Evolutionary conservation across 2,888 invertebrate genomes (phyloP).

Genomic region (Stenoptilia bipunctidactyla): DNA sequence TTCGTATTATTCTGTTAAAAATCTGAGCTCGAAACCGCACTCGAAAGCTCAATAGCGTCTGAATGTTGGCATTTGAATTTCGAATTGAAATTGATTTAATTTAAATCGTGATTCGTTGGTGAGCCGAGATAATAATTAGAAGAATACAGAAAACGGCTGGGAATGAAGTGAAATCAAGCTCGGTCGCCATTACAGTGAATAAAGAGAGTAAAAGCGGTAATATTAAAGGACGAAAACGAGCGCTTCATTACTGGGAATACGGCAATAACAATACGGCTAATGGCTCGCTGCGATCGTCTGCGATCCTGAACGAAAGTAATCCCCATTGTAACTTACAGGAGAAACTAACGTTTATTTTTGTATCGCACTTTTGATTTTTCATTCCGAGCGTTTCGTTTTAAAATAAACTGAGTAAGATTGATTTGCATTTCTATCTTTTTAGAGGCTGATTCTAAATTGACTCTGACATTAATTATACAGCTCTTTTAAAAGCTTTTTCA

Average conservation of each 20-base stretch:
- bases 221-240: conserved; percentile 64
- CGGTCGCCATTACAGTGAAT: conserved; percentile 43
- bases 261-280: conserved; percentile 68
- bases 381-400: too few relatives aligned
- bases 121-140: conserved; percentile 32
- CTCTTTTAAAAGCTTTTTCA: too few relatives aligned
- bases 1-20: conserved; percentile 32
- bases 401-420: too few relatives aligned
- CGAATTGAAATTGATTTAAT: conserved; percentile 21
- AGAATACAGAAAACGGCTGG: conserved; percentile 31
- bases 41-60: conserved; percentile 39
- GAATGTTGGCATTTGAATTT: conserved; percentile 6
- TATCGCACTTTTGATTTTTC: not conserved
- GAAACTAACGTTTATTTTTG: not conserved
- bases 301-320: conserved; percentile 48
- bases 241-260: conserved; percentile 63
- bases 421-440: too few relatives aligned
- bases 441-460: too few relatives aligned
- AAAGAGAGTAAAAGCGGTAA: conserved; percentile 49
- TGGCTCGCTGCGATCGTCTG: conserved; percentile 53
- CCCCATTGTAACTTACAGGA: conserved; percentile 28
- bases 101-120: conserved; percentile 17
- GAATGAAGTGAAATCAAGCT: conserved; percentile 50
- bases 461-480: too few relatives aligned
- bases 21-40: conserved; percentile 32